Evolutionary conservation across 2,797 vertebrate species (phyloP).

Genomic region (Eremophila alpestris): DNA sequence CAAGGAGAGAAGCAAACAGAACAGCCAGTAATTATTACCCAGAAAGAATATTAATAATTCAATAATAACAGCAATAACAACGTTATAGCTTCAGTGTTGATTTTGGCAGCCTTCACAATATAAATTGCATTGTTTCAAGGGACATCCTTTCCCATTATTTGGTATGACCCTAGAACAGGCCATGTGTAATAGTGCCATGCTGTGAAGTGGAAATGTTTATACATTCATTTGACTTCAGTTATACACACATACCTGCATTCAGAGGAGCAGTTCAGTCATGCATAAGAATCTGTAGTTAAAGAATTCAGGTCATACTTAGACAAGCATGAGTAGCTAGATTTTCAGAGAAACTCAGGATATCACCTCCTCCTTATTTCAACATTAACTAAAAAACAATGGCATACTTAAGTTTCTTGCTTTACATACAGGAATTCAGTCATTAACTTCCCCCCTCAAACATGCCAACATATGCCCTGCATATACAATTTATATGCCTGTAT

Average conservation of each 20-base stretch:
- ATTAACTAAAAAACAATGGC: not conserved
- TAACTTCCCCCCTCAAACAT: not conserved
- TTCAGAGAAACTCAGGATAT: not conserved
- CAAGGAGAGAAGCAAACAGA: not conserved
- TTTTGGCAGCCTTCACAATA: not conserved
- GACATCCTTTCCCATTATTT: not conserved
- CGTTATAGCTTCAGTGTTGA: not conserved
- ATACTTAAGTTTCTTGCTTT: not conserved
- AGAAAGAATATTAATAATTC: not conserved
- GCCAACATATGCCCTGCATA: not conserved
- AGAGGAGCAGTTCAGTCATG: not conserved
- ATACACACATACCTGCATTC: not conserved
- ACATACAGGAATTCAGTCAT: not conserved
- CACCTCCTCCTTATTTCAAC: not conserved
- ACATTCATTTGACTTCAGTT: not conserved
- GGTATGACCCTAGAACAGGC: not conserved
- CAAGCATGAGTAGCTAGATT: not conserved
- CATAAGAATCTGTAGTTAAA: not conserved
- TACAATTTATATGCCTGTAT: not conserved
- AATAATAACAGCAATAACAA: not conserved
- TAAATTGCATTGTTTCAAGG: not conserved
- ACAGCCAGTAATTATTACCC: not conserved
- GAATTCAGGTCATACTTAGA: not conserved
- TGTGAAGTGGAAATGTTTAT: not conserved
- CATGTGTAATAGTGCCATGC: not conserved